These are phyloP conservation scores for Lepus oiostolus DNA, from an alignment of 2,797 vertebrate species.

Conservation along the genomic window DNA sequence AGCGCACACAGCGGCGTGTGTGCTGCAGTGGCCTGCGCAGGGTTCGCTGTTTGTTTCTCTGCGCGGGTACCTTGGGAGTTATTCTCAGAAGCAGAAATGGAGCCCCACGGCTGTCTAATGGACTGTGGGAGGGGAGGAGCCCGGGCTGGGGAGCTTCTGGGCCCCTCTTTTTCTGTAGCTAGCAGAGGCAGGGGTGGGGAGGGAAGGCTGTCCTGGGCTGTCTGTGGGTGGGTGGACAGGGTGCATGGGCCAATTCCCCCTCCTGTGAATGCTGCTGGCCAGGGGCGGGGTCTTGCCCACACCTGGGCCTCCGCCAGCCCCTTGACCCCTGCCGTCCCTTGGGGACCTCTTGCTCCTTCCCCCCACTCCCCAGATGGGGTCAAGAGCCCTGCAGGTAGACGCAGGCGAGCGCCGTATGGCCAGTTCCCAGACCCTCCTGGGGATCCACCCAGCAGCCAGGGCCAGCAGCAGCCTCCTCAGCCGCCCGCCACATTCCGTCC, in stretches of 20 bases:
- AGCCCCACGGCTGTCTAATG: not conserved
- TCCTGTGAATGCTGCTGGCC: not conserved
- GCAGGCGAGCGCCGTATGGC: not conserved
- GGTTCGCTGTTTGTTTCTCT: not conserved
- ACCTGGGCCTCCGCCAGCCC: not conserved
- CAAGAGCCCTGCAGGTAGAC: not conserved
- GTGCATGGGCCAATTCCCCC: not conserved
- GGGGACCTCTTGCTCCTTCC: not conserved
- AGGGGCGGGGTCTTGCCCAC: not conserved
- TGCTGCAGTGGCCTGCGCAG: not conserved
- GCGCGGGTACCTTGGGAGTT: not conserved
- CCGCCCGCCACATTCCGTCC: constrained; percentile 62
- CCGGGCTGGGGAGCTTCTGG: not conserved
- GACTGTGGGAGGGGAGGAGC: not conserved
- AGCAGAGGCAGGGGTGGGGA: not conserved
- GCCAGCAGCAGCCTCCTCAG: not conserved
- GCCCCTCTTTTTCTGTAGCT: not conserved
- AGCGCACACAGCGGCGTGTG: not conserved
- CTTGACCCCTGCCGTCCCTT: not conserved
- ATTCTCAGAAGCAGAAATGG: not conserved
- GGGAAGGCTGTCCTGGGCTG: not conserved
- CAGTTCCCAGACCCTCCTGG: not conserved
- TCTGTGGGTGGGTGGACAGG: not conserved
- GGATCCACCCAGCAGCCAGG: not conserved
- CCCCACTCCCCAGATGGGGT: not conserved